These are phyloP conservation scores for Drosophila histrio DNA, from an alignment of 2,888 invertebrate genomes.

Conservation along the genomic window DNA sequence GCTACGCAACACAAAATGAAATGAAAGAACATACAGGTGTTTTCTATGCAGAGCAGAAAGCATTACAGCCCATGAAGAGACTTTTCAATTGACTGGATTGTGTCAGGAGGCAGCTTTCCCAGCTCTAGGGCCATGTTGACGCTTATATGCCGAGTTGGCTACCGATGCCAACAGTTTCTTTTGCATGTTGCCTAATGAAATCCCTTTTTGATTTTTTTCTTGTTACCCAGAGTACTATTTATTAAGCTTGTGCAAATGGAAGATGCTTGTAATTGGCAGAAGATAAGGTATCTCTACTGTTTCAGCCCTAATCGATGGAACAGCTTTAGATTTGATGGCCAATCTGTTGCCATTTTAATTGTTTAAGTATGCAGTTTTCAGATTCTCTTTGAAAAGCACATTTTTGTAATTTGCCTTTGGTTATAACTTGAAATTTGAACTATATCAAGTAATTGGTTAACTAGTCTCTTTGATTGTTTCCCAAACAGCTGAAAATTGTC, in stretches of 20 bases:
- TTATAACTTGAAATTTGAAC: neutral
- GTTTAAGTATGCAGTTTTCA: neutral
- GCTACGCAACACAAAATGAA: slow-evolving; percentile 31
- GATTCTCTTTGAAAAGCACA: neutral
- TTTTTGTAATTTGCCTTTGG: neutral
- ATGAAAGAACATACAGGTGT: slow-evolving; percentile 29
- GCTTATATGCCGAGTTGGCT: neutral
- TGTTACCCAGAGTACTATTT: neutral
- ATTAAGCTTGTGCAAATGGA: slow-evolving; percentile 3
- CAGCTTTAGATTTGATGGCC: neutral
- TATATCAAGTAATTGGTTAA: neutral
- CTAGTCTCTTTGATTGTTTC: neutral
- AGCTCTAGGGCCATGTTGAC: slow-evolving; percentile 8
- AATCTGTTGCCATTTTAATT: neutral
- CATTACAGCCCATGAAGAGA: neutral
- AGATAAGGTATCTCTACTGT: neutral
- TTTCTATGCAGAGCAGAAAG: slow-evolving; percentile 2
- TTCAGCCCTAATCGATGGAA: slow-evolving; percentile 22
- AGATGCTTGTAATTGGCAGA: slow-evolving; percentile 5
- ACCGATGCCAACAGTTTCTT: slow-evolving; percentile 7
- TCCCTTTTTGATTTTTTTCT: slow-evolving; percentile 2
- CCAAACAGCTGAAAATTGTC: neutral
- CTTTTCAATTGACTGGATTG: slow-evolving; percentile 16
- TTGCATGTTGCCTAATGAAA: slow-evolving; percentile 15
- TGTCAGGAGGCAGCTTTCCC: slow-evolving; percentile 11